Conservation (phyloP, 2,113 vertebrate genomes). For the Pseudorectes ferrugineus region DNA sequence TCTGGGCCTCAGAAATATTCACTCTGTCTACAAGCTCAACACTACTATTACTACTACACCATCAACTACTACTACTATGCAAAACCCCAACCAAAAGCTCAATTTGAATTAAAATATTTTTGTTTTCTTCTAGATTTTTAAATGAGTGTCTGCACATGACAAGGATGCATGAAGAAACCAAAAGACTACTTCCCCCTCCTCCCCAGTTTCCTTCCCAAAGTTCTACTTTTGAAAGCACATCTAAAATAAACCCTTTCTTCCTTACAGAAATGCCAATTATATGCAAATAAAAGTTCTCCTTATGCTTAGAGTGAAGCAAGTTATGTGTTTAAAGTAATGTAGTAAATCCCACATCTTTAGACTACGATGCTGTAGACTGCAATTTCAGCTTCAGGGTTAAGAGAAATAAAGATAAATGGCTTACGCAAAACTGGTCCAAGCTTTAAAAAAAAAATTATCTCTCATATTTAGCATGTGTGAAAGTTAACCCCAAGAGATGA, state of each 20-base stretch:
- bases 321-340: neutral
- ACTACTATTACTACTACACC: neutral
- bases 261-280: neutral
- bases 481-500: conserved; percentile 23
- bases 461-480: conserved; percentile 23
- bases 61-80: neutral
- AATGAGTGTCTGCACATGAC: neutral
- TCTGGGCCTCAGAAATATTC: neutral
- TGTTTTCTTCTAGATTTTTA: neutral
- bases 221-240: neutral
- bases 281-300: neutral
- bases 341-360: neutral
- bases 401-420: conserved; percentile 41
- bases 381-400: neutral
- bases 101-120: neutral
- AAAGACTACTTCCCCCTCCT: neutral
- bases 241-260: neutral
- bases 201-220: neutral
- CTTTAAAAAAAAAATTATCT: neutral
- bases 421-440: conserved; percentile 33
- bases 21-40: neutral
- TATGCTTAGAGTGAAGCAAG: neutral
- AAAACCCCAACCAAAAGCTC: neutral
- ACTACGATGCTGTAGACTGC: neutral
- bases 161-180: neutral